Base-by-base conservation (phyloP, 2,888 invertebrate genomes). In the Molanna angustata region DNA sequence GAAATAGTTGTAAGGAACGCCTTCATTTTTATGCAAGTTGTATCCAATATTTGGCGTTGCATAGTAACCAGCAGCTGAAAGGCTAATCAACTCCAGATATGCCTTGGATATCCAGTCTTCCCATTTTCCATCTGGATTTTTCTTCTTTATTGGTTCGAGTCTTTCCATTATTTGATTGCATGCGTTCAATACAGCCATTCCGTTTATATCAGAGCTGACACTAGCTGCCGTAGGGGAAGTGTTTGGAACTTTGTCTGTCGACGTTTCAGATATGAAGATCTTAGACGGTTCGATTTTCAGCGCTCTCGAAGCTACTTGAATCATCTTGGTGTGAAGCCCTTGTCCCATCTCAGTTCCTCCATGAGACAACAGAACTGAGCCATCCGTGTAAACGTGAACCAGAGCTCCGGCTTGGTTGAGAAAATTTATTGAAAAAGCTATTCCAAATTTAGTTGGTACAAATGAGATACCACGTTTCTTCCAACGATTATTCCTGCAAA, bases 301-400 rank as follows among this genome's bases (percentile, higher is more conserved):
- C 0, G 78, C 79, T 57, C 85, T 78, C 39, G 91, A 87, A 2
- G 92, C 90, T 9, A 93, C 85, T 80, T 96, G 95, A 48, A 93
- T 85, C 88, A 95, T 93, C 78, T 97, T 97, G 0, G 93, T 97
- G 67, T 95, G 90, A 3, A 98, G 74, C 1, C 97, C 97, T 74
- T 97, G 97, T 0, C 97, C 97, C 88, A 97, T 96, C 78, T 97
- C 97, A 6, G 90, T 88, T n/a, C 95, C 96, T 22, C 93, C 94
- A 66, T 94, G 94, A 1, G 88, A 84, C 14, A 97, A 63, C 9
- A 96, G 75, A 2, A 97, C 91, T 0, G 94, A 92, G 1, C 94
- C 95, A 69, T 92, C 91, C 0, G 77, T 77, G 66, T 96, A 94
- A n/a, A 94, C 80, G 35, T 91, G 82, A 1, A 97, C 80, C 48